A percentile compares a stretch with the other conserved stretches of the same genome.
Conservation (phyloP, 2,797 vertebrate genomes). For the Clarias fuscus region DNA sequence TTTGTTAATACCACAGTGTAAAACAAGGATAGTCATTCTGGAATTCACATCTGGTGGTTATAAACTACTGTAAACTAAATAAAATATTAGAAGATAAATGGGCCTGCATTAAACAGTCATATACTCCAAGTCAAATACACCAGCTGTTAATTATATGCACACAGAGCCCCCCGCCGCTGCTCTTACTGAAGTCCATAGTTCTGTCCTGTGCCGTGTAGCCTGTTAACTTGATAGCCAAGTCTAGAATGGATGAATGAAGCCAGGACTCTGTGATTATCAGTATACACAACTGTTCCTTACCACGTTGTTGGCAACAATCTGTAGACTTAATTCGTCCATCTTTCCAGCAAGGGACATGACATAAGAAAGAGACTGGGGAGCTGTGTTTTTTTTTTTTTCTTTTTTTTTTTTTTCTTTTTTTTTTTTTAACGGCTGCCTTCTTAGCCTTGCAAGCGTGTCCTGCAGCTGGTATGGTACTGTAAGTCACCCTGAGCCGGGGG, state of each 20-base stretch:
- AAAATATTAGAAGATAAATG: too few relatives aligned
- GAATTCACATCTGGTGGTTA: not conserved
- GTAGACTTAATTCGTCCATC: not conserved
- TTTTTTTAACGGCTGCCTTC: too few relatives aligned
- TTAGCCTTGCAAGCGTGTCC: too few relatives aligned
- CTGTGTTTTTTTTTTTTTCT: too few relatives aligned
- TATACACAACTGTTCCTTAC: too few relatives aligned
- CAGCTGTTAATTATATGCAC: not conserved
- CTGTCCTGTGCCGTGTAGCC: not conserved
- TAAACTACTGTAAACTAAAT: not conserved
- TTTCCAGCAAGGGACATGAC: not conserved
- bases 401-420: too few relatives aligned
- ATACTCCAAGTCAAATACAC: not conserved
- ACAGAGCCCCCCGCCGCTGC: not conserved
- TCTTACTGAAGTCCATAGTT: not conserved
- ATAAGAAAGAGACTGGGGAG: not conserved
- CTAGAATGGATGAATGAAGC: not conserved
- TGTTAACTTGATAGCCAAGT: not conserved
- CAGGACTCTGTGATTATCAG: too few relatives aligned
- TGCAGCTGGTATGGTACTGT: too few relatives aligned
- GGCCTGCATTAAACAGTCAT: not conserved
- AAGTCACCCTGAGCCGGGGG: too few relatives aligned
- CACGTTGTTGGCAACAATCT: not conserved
- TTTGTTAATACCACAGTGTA: not conserved
- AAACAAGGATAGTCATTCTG: too few relatives aligned